These are phyloP conservation scores for Tiliacea aurago DNA, from an alignment of 2,888 invertebrate species.

Conservation along the genomic window DNA sequence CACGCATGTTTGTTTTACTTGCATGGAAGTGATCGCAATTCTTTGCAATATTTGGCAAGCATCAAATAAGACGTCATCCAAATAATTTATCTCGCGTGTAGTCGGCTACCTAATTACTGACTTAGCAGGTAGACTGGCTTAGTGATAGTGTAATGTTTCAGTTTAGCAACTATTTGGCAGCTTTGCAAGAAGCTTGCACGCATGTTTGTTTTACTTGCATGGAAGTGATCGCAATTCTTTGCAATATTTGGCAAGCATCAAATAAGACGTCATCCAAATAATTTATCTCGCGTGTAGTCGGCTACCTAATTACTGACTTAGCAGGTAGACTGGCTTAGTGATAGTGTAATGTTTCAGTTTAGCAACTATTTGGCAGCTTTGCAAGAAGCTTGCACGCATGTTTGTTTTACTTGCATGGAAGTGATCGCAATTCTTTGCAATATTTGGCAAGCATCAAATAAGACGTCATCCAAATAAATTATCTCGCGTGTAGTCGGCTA, in stretches of 20 bases:
- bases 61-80: not conserved
- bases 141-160: slow-evolving; percentile 2
- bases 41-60: not conserved
- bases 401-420: not conserved
- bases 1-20: not conserved
- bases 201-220: not conserved
- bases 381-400: not conserved
- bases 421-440: not conserved
- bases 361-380: not conserved
- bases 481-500: slow-evolving; percentile 20
- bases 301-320: slow-evolving; percentile 33
- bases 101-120: slow-evolving; percentile 28
- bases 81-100: slow-evolving; percentile 11
- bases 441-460: not conserved
- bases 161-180: not conserved
- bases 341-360: slow-evolving; percentile 2
- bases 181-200: not conserved
- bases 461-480: not conserved
- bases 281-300: slow-evolving; percentile 16
- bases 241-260: not conserved
- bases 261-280: not conserved
- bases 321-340: slow-evolving; percentile 2
- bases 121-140: slow-evolving; percentile 24
- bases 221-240: not conserved
- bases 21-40: not conserved